Percentiles rank a stretch among this genome's conserved stretches.
Evolutionary conservation across 2,797 vertebrate species (phyloP).

Genomic region (Enteromius treurensis): DNA sequence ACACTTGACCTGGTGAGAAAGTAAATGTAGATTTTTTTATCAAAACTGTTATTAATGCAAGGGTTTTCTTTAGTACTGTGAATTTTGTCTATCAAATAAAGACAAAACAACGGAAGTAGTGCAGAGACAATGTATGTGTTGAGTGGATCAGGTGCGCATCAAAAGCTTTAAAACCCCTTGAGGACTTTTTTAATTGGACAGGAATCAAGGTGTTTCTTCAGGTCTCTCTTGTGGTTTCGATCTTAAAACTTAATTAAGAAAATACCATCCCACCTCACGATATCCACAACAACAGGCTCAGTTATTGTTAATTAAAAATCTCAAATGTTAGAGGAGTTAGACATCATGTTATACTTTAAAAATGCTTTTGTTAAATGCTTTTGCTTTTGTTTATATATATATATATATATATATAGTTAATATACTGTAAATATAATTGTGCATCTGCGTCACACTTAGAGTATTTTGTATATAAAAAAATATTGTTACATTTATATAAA

Average conservation of each 20-base stretch:
- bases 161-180: background rate
- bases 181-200: conserved; percentile 23
- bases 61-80: background rate
- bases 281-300: conserved; percentile 15
- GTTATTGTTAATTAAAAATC: conserved; percentile 12
- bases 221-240: conserved; percentile 18
- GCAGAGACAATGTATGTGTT: background rate
- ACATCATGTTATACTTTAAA: background rate
- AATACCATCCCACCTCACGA: background rate
- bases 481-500: background rate
- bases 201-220: background rate
- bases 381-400: too few species aligned
- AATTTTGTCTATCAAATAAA: background rate
- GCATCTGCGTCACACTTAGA: background rate
- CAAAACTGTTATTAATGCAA: background rate
- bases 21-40: background rate
- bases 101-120: background rate
- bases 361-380: background rate
- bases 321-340: background rate
- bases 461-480: background rate
- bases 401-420: too few species aligned
- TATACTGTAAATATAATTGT: background rate
- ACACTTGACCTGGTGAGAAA: conserved; percentile 87
- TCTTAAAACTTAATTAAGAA: background rate
- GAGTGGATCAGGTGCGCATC: background rate